phyloP scores from a whole-genome alignment of 2,888 invertebrate genomes.

The Oegoconia quadripuncta region DNA sequence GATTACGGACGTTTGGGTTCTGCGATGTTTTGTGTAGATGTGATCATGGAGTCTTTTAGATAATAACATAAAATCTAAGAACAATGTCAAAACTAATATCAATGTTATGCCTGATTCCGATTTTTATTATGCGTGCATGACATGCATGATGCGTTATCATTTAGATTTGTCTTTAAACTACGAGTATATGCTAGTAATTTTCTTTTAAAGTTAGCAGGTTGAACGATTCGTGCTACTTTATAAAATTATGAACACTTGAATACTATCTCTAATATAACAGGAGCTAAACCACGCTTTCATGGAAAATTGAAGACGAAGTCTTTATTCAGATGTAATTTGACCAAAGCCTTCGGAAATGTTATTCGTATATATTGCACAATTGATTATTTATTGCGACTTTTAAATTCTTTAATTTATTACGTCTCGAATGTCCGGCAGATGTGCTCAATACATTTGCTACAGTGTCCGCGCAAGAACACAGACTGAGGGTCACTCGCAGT shows the following conservation, averaged over 20 bases:
- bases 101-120: too few relatives aligned
- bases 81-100: too few relatives aligned
- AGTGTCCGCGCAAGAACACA: constrained; percentile 45
- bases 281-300: too few relatives aligned
- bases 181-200: background rate
- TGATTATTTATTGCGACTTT: constrained; percentile 21
- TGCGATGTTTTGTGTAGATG: constrained; percentile 34
- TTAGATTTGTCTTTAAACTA: too few relatives aligned
- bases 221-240: too few relatives aligned
- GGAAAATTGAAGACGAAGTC: background rate
- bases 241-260: background rate
- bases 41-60: background rate
- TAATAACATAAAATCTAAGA: background rate
- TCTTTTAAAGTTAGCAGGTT: background rate
- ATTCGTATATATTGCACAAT: background rate
- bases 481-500: constrained; percentile 67
- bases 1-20: constrained; percentile 59
- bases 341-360: background rate
- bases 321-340: background rate
- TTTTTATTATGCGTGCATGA: too few relatives aligned
- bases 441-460: constrained; percentile 70
- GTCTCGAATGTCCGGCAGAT: constrained; percentile 63
- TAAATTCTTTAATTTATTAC: constrained; percentile 60
- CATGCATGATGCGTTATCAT: too few relatives aligned
- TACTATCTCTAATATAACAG: too few relatives aligned